Conservation (phyloP, 2,888 invertebrate species). For the Argyresthia goedartella region DNA sequence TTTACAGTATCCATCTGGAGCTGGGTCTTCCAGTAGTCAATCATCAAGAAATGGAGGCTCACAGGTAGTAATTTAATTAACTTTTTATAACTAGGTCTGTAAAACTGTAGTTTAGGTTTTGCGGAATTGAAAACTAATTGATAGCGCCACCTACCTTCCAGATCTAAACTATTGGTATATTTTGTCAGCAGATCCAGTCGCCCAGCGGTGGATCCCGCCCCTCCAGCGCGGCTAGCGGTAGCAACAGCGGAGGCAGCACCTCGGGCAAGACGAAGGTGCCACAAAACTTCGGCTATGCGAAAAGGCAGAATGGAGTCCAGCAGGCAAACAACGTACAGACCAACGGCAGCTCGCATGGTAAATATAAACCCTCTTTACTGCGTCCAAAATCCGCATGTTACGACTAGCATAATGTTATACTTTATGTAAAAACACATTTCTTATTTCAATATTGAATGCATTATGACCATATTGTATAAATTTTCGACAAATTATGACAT, state of each 20-base stretch:
- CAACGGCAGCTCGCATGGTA: constrained; percentile 44
- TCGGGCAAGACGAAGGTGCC: constrained; percentile 80
- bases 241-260: constrained; percentile 65
- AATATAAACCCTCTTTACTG: too few species aligned
- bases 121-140: too few species aligned
- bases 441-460: too few species aligned
- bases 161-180: too few species aligned
- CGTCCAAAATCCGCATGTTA: too few species aligned
- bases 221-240: constrained; percentile 60
- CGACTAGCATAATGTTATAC: too few species aligned
- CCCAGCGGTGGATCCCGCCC: constrained; percentile 62
- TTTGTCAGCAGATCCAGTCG: constrained; percentile 51
- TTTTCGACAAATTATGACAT: too few species aligned
- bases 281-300: constrained; percentile 88
- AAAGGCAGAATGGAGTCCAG: constrained; percentile 76
- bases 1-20: constrained; percentile 41
- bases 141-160: too few species aligned
- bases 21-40: constrained; percentile 40
- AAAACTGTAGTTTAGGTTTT: too few species aligned
- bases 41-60: constrained; percentile 49
- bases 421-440: too few species aligned
- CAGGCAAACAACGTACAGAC: constrained; percentile 51
- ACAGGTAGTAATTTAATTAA: constrained; percentile 31
- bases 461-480: too few species aligned
- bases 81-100: background rate